Conservation (phyloP, 2,888 invertebrate species). For the Augochlorella aurata region DNA sequence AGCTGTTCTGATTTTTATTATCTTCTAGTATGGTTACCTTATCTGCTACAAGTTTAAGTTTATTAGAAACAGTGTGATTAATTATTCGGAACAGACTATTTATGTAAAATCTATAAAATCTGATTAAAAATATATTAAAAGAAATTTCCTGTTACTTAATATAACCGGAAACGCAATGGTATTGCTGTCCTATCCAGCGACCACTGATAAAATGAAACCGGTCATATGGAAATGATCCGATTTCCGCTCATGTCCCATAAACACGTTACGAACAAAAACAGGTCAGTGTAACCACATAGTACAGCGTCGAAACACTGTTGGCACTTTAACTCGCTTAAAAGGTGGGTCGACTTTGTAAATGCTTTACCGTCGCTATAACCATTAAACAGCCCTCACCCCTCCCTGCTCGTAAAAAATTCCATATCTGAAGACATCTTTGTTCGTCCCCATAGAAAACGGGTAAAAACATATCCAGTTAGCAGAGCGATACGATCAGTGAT, state of each 20-base stretch:
- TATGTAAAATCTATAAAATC: too few species aligned
- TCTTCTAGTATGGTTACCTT: too few species aligned
- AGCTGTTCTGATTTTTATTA: too few species aligned
- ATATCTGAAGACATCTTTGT: too few species aligned
- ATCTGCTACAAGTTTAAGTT: neutral
- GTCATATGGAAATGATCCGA: constrained; percentile 1
- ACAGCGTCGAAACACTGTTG: constrained; percentile 1
- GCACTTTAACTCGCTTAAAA: constrained; percentile 31
- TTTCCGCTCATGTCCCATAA: constrained; percentile 15
- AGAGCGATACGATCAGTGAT: neutral
- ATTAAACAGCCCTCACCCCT: constrained; percentile 3
- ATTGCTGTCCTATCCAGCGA: neutral
- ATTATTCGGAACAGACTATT: neutral
- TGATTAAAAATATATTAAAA: neutral
- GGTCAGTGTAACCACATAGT: constrained; percentile 23
- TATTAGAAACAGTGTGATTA: neutral
- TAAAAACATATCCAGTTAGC: neutral
- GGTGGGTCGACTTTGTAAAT: constrained; percentile 22
- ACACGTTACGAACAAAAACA: constrained; percentile 35
- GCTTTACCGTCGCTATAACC: constrained; percentile 20
- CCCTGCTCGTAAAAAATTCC: constrained; percentile 23
- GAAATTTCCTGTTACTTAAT: neutral
- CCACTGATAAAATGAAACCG: neutral
- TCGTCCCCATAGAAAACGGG: too few species aligned
- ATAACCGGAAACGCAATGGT: neutral